Evolutionary conservation across 2,113 vertebrate genomes (phyloP).

Genomic region (Chloropsis hardwickii): DNA sequence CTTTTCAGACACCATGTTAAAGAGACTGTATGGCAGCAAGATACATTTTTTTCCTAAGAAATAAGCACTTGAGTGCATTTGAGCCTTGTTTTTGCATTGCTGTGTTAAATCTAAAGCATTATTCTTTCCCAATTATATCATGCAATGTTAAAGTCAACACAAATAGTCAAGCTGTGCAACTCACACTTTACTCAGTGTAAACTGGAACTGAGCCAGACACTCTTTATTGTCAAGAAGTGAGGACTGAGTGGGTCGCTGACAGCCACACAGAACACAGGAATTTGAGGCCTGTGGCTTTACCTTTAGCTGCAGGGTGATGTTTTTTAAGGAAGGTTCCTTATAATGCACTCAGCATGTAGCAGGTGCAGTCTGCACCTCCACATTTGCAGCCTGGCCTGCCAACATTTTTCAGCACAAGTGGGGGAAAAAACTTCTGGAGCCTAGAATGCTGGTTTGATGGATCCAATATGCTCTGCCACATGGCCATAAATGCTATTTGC

Average conservation of each 20-base stretch:
- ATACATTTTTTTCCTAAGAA: background rate
- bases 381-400: background rate
- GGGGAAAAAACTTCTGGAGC: background rate
- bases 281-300: background rate
- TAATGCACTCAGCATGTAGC: background rate
- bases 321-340: background rate
- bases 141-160: background rate
- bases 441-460: background rate
- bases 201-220: background rate
- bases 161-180: background rate
- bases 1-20: background rate
- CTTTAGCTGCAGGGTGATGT: background rate
- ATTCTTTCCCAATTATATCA: background rate
- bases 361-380: background rate
- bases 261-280: background rate
- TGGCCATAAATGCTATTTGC: background rate
- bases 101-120: background rate
- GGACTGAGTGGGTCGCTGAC: background rate
- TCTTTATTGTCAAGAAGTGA: background rate
- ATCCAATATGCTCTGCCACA: slow-evolving; percentile 17
- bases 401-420: background rate
- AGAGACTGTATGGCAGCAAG: background rate
- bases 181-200: background rate
- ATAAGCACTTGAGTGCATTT: background rate
- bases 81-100: background rate